Conservation (phyloP, 2,888 invertebrate species). For the Alloscopus bannaensis region DNA sequence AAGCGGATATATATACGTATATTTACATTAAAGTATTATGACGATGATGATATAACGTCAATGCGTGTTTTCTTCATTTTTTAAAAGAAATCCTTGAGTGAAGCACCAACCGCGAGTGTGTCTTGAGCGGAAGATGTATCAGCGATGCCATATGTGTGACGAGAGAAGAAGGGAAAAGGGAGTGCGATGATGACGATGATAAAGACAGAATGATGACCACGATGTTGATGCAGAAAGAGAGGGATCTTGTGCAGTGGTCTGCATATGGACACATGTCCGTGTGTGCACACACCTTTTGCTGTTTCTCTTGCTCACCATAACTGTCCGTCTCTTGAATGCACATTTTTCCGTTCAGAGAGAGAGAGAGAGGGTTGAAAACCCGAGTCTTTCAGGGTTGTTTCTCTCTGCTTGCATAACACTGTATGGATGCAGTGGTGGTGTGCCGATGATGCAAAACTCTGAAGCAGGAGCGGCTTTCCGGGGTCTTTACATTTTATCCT, state of each 20-base stretch:
- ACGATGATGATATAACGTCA: neutral
- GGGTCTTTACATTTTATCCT: too few species aligned
- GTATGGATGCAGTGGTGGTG: neutral
- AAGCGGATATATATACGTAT: too few species aligned
- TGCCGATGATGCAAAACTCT: slow-evolving; percentile 20
- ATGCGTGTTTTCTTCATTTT: too few species aligned
- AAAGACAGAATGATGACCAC: neutral
- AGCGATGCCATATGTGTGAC: slow-evolving; percentile 53
- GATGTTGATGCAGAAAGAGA: slow-evolving; percentile 24
- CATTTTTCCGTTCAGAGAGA: slow-evolving; percentile 34
- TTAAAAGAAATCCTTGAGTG: slow-evolving; percentile 14
- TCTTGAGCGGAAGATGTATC: slow-evolving; percentile 16
- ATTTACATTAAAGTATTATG: neutral
- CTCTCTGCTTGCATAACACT: neutral
- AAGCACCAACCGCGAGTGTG: too few species aligned
- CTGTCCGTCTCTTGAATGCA: neutral
- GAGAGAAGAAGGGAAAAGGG: slow-evolving; percentile 32
- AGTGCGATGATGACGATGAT: slow-evolving; percentile 26
- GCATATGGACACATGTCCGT: neutral
- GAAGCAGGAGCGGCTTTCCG: slow-evolving; percentile 46
- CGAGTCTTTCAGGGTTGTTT: neutral
- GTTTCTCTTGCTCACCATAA: neutral
- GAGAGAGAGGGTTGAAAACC: slow-evolving; percentile 28
- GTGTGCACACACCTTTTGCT: slow-evolving; percentile 14
- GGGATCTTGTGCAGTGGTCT: slow-evolving; percentile 38